Evolutionary conservation across 2,797 vertebrate genomes (phyloP).

Genomic region (Aplochiton taeniatus): DNA sequence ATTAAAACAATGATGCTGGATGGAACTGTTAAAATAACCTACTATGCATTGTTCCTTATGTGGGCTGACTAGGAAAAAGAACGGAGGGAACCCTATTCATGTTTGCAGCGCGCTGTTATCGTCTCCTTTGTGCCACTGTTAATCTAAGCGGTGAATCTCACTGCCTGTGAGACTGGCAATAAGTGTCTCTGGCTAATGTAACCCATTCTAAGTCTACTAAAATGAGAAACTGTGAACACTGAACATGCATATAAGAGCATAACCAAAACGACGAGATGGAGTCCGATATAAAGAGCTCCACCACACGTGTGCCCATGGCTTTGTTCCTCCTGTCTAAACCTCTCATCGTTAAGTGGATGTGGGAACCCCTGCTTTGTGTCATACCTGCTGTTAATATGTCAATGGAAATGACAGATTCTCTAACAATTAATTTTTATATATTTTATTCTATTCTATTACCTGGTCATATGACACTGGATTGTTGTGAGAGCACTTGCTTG

Average conservation of each 20-base stretch:
- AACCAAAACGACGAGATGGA: slow-evolving; percentile 53
- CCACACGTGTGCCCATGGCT: slow-evolving; percentile 49
- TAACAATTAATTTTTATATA: slow-evolving; percentile 46
- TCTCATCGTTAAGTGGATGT: slow-evolving; percentile 51
- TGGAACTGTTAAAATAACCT: slow-evolving; percentile 16
- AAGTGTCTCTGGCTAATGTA: slow-evolving; percentile 48
- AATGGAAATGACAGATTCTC: slow-evolving; percentile 44
- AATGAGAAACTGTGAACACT: slow-evolving; percentile 72
- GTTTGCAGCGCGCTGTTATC: slow-evolving; percentile 44
- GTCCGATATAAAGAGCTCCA: slow-evolving; percentile 29
- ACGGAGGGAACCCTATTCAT: slow-evolving; percentile 33
- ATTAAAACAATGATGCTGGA: slow-evolving; percentile 4
- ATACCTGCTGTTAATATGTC: slow-evolving; percentile 45
- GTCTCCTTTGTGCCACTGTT: slow-evolving; percentile 48
- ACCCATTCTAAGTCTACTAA: slow-evolving; percentile 55
- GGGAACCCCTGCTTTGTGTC: slow-evolving; percentile 27
- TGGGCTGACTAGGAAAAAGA: slow-evolving; percentile 26
- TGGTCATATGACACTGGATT: slow-evolving; percentile 70
- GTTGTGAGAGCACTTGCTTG: slow-evolving; percentile 56
- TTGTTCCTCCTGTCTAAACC: slow-evolving; percentile 40
- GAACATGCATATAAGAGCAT: slow-evolving; percentile 42
- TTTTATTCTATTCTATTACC: slow-evolving; percentile 40
- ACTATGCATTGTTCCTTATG: slow-evolving; percentile 68
- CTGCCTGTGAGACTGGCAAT: slow-evolving; percentile 69
- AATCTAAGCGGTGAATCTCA: slow-evolving; percentile 43